Evolutionary conservation across 2,113 vertebrate genomes (phyloP), one percentile per base, ranked within the genome.

Genomic region (Eupsittula cactorum): DNA sequence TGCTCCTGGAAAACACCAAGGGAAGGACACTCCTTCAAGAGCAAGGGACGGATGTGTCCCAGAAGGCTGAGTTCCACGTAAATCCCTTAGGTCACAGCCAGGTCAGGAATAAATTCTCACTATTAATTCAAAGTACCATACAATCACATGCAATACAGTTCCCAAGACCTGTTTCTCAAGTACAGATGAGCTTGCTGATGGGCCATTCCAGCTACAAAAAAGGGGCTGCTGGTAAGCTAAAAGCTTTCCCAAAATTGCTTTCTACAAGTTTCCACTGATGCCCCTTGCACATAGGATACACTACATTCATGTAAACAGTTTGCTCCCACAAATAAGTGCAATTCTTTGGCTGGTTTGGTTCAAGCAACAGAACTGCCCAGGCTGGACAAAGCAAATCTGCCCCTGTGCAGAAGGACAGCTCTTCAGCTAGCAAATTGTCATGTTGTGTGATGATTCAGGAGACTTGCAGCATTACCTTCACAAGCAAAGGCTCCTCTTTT

Each of bases 231-330:
- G 19, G 15, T 28, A 67, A 62, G 46, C 18, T 9, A 50, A 44
- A 67, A 59, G 27, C 24, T 53, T 71, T 46, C 23, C 3, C 60
- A 63, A 73, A 64, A 57, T 5, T 6, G 4, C n/a, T 49, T 68
- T 68, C 12, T 20, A 23, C 6, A 3, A 33, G 10, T 52, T 44
- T 68, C 44, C 2, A 2, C 7, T 44, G 46, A 28, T 37, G 33
- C 13, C 35, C 33, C 24, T 8, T n/a, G 28, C 10, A 8, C 4
- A 28, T 0, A 50, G n/a, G 39, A 29, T 28, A 35, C 1, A 2
- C 10, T 44, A 21, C 8, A 17, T 21, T 55, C 2, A 3, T 16
- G 13, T 12, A 27, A 50, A n/a, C 25, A 31, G 27, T 42, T 21
- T 27, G 37, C 46, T 60, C 35, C 52, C 44, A 64, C 21, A 28